Evolutionary conservation across 2,797 vertebrate genomes (phyloP), one percentile per base, ranked within the genome.

Genomic region (Xenopus petersii): DNA sequence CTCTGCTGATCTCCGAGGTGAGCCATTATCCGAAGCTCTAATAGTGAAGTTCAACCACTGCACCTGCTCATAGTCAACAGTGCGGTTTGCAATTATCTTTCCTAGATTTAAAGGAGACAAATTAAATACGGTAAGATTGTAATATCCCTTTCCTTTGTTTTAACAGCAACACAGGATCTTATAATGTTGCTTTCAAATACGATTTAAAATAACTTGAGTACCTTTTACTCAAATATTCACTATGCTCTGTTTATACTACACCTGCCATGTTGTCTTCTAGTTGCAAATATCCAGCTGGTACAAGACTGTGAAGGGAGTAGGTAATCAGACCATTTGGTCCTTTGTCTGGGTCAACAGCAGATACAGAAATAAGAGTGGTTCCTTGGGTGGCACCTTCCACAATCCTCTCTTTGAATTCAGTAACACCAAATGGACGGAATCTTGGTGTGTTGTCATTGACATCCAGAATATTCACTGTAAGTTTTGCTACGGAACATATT

Each of bases 41-140:
- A 99, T 77, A 0, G 97, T 99, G 81, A 99, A 98, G 87, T 99
- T 99, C 80, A 99, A 84, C 98, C 97, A 99, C 78, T 96, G 95
- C 0, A 98, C 92, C 82, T 96, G 93, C 81, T 99, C 98, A 0
- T 93, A 98, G 89, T 99, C 98, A 86, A 99, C 95, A 0, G 97
- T 98, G 77, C 86, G 89, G 86, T 98, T 99, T 84, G 96, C 96
- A 64, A 96, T 84, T 16, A 99, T 94, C 87, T 99, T 99, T 73
- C 98, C 97, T 99, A 75, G 80, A 82, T 73, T 71, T 8, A 67
- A 51, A 68, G 5, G 12, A 9, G 13, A 63, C 16, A 56, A 51
- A 51, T 4, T 51, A 51, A 12, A 10, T 12, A 51, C 5, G 36
- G 36, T 42, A 7, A 6, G 8, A 1, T 42, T 7, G 3, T 42